Conservation (phyloP, 2,113 vertebrate species). For the Varanus komodoensis region DNA sequence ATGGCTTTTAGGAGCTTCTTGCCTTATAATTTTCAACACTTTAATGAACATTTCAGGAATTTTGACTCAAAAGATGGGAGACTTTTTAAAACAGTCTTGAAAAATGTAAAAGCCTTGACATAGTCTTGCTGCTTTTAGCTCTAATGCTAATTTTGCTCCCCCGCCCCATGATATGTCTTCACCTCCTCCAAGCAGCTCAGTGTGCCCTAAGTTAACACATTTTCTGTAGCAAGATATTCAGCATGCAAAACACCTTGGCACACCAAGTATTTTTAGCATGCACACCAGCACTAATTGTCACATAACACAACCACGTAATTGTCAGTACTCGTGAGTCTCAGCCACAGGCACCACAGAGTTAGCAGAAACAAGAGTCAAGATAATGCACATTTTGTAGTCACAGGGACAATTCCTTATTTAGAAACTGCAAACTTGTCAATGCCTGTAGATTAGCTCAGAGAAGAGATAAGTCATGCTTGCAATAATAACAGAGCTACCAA, state of each 20-base stretch:
- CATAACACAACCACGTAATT: too few species aligned
- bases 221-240: not conserved
- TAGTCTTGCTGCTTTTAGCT: not conserved
- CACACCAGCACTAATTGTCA: not conserved
- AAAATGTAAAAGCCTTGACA: not conserved
- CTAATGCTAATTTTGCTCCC: not conserved
- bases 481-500: not conserved
- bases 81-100: too few species aligned
- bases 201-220: accelerated
- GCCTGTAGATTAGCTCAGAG: not conserved
- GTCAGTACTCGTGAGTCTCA: slow-evolving; percentile 19
- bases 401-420: slow-evolving; percentile 6
- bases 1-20: not conserved
- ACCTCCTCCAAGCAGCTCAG: not conserved
- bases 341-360: not conserved
- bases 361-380: not conserved
- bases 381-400: slow-evolving; percentile 23
- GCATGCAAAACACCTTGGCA: not conserved
- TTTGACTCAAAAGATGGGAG: not conserved
- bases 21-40: not conserved
- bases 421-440: not conserved
- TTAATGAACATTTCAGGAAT: not conserved
- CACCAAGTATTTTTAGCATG: accelerated
- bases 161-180: not conserved
- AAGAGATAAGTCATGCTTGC: not conserved